Conservation (phyloP, 2,888 invertebrate species). For the Spicauda simplicius region DNA sequence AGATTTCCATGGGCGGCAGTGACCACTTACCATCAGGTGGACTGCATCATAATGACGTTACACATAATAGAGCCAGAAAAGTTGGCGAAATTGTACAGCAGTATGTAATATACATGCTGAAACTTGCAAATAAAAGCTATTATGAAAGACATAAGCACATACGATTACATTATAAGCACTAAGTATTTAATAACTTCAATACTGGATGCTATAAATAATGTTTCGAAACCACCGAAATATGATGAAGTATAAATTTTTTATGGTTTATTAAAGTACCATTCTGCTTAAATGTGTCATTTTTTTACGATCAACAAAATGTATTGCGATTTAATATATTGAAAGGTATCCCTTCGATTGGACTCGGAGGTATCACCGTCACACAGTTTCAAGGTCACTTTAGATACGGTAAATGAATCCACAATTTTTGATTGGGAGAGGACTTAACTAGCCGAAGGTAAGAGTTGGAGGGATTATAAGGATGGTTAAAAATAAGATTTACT, state of each 20-base stretch:
- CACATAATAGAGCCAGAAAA: no score
- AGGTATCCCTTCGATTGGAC: not conserved
- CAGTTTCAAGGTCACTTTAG: no score
- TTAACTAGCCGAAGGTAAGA: no score
- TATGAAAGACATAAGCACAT: constrained; percentile 15
- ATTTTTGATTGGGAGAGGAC: no score
- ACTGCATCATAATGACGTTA: no score
- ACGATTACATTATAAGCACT: not conserved
- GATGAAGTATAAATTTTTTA: constrained; percentile 28
- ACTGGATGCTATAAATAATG: constrained; percentile 6
- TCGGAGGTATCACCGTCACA: no score
- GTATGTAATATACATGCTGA: constrained; percentile 1
- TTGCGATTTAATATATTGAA: not conserved
- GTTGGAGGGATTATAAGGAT: no score
- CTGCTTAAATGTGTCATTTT: constrained; percentile 10
- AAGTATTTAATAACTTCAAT: constrained; percentile 19
- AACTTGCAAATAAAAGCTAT: not conserved
- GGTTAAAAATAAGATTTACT: no score
- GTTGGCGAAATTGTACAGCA: not conserved
- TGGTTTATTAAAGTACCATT: constrained; percentile 20
- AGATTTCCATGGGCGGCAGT: no score
- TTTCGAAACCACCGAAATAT: constrained; percentile 14
- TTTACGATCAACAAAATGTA: not conserved
- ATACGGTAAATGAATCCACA: no score
- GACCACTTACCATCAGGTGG: no score